Percentiles rank a stretch among this genome's conserved stretches.
phyloP scores from a whole-genome alignment of 2,113 vertebrate species.

The Erythrocercus mccallii region DNA sequence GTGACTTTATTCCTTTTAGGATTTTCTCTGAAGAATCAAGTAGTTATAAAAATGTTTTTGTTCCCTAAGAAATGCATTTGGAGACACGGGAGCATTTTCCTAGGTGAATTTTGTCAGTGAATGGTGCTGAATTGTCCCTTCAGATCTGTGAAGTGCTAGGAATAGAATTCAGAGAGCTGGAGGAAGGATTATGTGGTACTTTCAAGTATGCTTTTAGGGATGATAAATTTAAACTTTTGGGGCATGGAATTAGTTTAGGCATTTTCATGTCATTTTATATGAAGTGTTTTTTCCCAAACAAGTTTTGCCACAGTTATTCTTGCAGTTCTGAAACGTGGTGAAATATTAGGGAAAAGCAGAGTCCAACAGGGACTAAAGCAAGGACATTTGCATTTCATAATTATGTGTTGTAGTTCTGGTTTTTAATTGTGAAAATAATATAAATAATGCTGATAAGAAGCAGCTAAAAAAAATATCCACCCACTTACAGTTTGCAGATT shows the following conservation, averaged over 20 bases:
- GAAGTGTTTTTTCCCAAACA: background rate
- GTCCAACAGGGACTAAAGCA: background rate
- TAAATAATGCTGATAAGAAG: conserved; percentile 60
- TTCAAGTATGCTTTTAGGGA: background rate
- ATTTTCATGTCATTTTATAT: background rate
- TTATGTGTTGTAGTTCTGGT: conserved; percentile 14
- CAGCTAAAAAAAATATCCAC: conserved; percentile 70
- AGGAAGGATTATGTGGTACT: conserved; percentile 24
- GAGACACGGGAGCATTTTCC: background rate
- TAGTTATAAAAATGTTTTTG: conserved; percentile 16
- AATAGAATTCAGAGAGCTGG: conserved; percentile 1
- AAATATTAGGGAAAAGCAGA: background rate
- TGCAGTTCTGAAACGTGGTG: background rate
- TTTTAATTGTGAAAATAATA: conserved; percentile 48
- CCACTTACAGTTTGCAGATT: conserved; percentile 72
- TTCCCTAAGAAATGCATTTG: conserved; percentile 26
- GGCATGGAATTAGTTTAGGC: background rate
- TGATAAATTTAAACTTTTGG: conserved; percentile 18
- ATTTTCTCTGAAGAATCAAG: background rate
- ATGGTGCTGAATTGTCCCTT: background rate
- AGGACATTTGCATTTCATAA: background rate
- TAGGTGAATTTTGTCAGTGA: conserved; percentile 14
- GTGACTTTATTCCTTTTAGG: conserved; percentile 17
- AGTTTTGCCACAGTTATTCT: conserved; percentile 34
- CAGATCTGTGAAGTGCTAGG: background rate